Conservation (phyloP, 2,888 invertebrate genomes). For the Eledone cirrhosa region DNA sequence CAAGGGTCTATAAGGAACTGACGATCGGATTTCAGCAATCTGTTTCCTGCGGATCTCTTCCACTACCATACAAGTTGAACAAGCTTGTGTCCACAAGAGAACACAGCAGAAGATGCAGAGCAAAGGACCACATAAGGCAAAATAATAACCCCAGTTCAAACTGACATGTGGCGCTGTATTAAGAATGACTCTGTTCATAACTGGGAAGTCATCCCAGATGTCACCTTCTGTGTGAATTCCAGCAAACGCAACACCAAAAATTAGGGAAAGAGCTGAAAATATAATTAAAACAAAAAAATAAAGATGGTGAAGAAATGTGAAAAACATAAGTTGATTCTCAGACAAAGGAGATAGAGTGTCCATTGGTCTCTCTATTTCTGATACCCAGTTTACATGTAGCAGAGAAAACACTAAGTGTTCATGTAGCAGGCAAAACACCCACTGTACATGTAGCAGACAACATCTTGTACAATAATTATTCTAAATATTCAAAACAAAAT, state of each 20-base stretch:
- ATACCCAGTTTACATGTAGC: too few relatives aligned
- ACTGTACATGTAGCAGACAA: too few relatives aligned
- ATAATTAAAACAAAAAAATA: neutral
- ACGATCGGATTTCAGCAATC: neutral
- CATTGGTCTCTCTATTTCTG: too few relatives aligned
- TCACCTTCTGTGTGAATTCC: conserved; percentile 22
- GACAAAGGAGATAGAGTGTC: too few relatives aligned
- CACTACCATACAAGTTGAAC: conserved; percentile 9
- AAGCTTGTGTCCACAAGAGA: conserved; percentile 23
- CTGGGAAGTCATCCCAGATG: conserved; percentile 26
- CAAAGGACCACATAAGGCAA: conserved; percentile 18
- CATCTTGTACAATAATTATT: too few relatives aligned
- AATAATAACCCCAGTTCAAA: conserved; percentile 23
- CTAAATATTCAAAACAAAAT: neutral
- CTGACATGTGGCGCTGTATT: neutral
- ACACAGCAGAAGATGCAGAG: conserved; percentile 4
- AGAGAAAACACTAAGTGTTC: too few relatives aligned
- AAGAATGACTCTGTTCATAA: conserved; percentile 20
- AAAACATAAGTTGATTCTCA: too few relatives aligned
- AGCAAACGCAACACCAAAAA: conserved; percentile 1
- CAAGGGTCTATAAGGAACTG: conserved; percentile 18
- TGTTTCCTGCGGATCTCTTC: conserved; percentile 24
- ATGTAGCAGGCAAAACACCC: too few relatives aligned
- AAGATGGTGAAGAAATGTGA: neutral
- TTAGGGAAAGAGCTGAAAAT: conserved; percentile 8